A percentile compares a stretch with the other conserved stretches of the same genome.
phyloP scores from a whole-genome alignment of 2,888 invertebrate species.

The Cylloceria caligata region DNA sequence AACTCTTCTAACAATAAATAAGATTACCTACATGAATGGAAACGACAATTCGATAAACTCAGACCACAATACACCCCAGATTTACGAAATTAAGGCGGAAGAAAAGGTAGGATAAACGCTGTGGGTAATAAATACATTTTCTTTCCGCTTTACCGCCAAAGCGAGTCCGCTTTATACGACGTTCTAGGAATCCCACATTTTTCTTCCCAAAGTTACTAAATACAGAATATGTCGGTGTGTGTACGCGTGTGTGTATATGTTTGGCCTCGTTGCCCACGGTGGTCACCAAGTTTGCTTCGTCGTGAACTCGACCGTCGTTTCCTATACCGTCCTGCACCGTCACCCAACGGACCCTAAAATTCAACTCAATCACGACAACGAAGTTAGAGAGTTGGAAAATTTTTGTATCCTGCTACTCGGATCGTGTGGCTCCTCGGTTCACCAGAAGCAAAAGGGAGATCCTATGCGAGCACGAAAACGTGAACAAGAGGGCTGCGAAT shows the following conservation, averaged over 20 bases:
- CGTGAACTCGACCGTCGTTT: slow-evolving; percentile 20
- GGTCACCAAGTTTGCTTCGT: slow-evolving; percentile 66
- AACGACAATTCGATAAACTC: slow-evolving; percentile 55
- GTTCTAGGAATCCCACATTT: slow-evolving; percentile 58
- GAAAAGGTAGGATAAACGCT: neutral
- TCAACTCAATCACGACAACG: slow-evolving; percentile 68
- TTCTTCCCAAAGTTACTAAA: slow-evolving; percentile 41
- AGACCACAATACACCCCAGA: slow-evolving; percentile 1
- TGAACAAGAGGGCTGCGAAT: slow-evolving; percentile 50
- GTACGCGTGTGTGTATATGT: neutral
- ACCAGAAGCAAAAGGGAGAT: slow-evolving; percentile 33
- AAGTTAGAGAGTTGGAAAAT: slow-evolving; percentile 68
- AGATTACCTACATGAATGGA: slow-evolving; percentile 49
- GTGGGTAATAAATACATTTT: slow-evolving; percentile 20
- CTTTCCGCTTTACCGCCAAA: slow-evolving; percentile 39
- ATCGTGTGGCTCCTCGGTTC: slow-evolving; percentile 24
- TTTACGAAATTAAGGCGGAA: slow-evolving; percentile 8
- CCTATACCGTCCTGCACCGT: slow-evolving; percentile 54
- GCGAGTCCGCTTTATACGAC: slow-evolving; percentile 51
- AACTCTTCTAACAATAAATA: slow-evolving; percentile 36
- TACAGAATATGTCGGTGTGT: slow-evolving; percentile 10
- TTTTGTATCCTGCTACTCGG: slow-evolving; percentile 54
- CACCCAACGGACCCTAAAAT: slow-evolving; percentile 64
- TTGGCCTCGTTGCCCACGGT: slow-evolving; percentile 25
- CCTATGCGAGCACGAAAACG: slow-evolving; percentile 35